A percentile compares a stretch with the other conserved stretches of the same genome.
Conservation (phyloP, 2,797 vertebrate species). For the Cetoscarus ocellatus region DNA sequence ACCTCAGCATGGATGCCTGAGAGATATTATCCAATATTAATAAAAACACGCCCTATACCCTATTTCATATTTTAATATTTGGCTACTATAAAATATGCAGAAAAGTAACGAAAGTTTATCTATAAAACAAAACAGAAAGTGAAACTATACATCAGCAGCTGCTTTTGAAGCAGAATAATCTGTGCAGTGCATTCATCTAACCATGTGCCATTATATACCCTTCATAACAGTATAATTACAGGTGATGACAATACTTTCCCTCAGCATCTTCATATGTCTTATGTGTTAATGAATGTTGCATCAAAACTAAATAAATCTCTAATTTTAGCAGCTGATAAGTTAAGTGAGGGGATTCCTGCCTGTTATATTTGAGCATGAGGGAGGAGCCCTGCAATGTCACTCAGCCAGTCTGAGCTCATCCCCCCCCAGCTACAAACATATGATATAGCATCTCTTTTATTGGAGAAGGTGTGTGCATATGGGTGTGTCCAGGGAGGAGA, state of each 20-base stretch:
- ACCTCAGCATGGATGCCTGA: conserved; percentile 14
- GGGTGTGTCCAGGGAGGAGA: conserved; percentile 37
- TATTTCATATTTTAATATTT: not conserved
- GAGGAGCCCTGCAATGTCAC: conserved; percentile 24
- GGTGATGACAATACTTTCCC: too few species aligned
- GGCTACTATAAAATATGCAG: too few species aligned
- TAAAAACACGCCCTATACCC: not conserved
- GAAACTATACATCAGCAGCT: conserved; percentile 57
- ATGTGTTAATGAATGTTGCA: too few species aligned
- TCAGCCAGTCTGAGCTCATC: conserved; percentile 32
- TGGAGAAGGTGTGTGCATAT: conserved; percentile 25
- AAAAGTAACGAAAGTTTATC: not conserved
- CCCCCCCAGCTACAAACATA: conserved; percentile 3
- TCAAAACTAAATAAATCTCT: conserved; percentile 38
- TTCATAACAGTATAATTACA: too few species aligned
- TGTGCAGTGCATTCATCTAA: too few species aligned
- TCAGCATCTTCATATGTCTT: too few species aligned
- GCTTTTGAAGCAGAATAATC: too few species aligned
- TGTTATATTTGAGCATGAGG: conserved; percentile 13
- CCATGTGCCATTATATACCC: too few species aligned
- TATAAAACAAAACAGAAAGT: conserved; percentile 56
- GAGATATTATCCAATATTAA: conserved; percentile 3
- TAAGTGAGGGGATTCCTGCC: conserved; percentile 43
- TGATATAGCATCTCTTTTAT: conserved; percentile 20
- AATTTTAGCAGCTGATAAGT: conserved; percentile 40